phyloP scores from a whole-genome alignment of 2,797 vertebrate species.

The Urosaurus nigricauda region DNA sequence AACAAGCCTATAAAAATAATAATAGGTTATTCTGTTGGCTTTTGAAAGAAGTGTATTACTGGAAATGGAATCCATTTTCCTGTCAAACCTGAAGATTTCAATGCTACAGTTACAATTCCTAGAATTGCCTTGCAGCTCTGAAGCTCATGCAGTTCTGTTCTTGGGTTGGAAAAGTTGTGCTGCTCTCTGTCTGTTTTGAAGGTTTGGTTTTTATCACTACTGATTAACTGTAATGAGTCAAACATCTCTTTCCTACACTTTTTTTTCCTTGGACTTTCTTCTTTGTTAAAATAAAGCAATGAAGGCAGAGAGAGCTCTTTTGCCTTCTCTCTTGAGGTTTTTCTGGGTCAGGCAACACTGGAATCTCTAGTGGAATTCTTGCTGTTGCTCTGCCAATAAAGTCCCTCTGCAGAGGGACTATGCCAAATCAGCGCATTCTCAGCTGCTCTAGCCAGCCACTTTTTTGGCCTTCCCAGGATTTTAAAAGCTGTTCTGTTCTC shows the following conservation, averaged over 20 bases:
- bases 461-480: not conserved
- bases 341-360: slow-evolving; percentile 39
- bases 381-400: slow-evolving; percentile 15
- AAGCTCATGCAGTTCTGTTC: slow-evolving; percentile 1
- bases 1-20: not conserved
- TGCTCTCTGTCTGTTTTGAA: not conserved
- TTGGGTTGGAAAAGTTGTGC: not conserved
- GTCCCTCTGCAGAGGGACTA: slow-evolving; percentile 22
- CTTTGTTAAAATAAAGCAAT: not conserved
- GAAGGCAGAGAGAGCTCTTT: not conserved
- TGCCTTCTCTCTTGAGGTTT: not conserved
- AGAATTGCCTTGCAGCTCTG: not conserved
- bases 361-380: slow-evolving; percentile 38
- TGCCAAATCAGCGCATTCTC: slow-evolving; percentile 47
- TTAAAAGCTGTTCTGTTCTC: slow-evolving; percentile 33
- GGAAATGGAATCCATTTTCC: not conserved
- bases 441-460: slow-evolving; percentile 28
- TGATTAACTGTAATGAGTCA: not conserved
- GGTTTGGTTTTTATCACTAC: not conserved
- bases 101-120: not conserved
- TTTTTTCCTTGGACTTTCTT: too few species aligned
- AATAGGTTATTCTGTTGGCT: not conserved
- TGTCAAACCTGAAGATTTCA: not conserved
- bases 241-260: not conserved
- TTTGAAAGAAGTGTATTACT: not conserved